Evolutionary conservation across 2,888 invertebrate genomes (phyloP).

Genomic region (Agrilus biguttatus): DNA sequence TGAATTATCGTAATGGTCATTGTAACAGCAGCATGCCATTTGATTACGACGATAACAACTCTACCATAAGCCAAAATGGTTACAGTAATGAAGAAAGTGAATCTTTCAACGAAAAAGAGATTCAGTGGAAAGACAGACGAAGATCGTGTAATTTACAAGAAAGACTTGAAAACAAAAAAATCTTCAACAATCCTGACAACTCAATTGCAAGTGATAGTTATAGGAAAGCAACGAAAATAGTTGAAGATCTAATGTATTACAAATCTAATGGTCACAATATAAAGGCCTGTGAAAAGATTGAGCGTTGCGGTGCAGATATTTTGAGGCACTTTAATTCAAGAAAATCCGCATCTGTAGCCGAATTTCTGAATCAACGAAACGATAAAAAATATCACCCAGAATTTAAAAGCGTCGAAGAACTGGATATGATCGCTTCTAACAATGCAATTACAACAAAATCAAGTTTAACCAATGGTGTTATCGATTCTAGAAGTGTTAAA

Average conservation of each 20-base stretch:
- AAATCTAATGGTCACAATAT: slow-evolving; percentile 17
- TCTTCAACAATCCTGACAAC: slow-evolving; percentile 9
- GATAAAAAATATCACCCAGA: slow-evolving; percentile 23
- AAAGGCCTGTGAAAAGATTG: slow-evolving; percentile 24
- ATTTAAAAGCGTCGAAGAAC: slow-evolving; percentile 32
- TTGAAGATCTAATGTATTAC: slow-evolving; percentile 26
- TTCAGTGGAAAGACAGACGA: too few species aligned
- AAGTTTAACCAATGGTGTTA: slow-evolving; percentile 10
- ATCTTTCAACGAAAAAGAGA: too few species aligned
- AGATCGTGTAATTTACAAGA: too few species aligned
- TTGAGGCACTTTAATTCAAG: slow-evolving; percentile 34
- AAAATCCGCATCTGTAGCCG: slow-evolving; percentile 42
- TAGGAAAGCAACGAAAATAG: slow-evolving; percentile 29
- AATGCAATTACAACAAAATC: slow-evolving; percentile 18
- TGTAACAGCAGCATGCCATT: too few species aligned
- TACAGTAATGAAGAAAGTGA: too few species aligned
- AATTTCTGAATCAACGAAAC: slow-evolving; percentile 35
- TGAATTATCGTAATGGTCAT: too few species aligned
- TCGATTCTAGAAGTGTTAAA: slow-evolving; percentile 48
- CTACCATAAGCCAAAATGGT: too few species aligned
- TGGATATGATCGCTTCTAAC: slow-evolving; percentile 28
- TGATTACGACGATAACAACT: too few species aligned
- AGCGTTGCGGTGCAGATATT: slow-evolving; percentile 23
- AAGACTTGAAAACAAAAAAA: too few species aligned
- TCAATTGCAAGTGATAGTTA: slow-evolving; percentile 28